Evolutionary conservation across 2,113 vertebrate genomes (phyloP), one percentile per base, ranked within the genome.

Genomic region (Paedocypris sp.): DNA sequence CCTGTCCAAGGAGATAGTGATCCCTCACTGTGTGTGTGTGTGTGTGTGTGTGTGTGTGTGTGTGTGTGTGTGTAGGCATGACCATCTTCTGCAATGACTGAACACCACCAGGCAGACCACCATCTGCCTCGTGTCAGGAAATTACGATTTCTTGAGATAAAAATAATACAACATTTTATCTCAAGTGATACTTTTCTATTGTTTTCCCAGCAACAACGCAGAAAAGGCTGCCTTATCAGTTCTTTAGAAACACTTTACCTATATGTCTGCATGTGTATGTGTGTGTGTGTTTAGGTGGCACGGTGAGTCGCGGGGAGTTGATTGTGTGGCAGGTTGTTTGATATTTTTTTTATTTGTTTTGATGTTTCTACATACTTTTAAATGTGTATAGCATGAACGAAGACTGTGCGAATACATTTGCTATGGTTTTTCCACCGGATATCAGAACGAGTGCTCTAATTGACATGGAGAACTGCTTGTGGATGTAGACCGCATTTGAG

Each of bases 11-110:
- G 19, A 32, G 43, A 32, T 29, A 56, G 19, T 11, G 33, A 47
- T 57, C 51, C 31, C 51, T 56, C 51, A 68, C 39, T 48, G 20
- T 68, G 57, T 62, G 38, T 60, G 20, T 50, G 52, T 50, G 13
- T 50, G 38, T 51, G 42, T 47, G 22, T 56, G 16, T 29, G 50
- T 64, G 11, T 35, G 28, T 42, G 33, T 42, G 19, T 38, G 28
- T 45, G 46, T 52, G 25, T 28, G 33, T 32, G 43, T 41, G 23
- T 29, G 26, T n/a, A n/a, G n/a, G n/a, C n/a, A n/a, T 41, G 35
- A 22, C 39, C 54, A 58, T 43, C 3, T 7, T 58, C 39, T n/a
- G 26, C 42, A 16, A 3, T 58, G 54, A 19, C 16, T 43, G 28
- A 58, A 23, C 38, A 43, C 39, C 26, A 7, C 39, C 32, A 26